phyloP scores from a whole-genome alignment of 1,140 invertebrate genomes.

The Stegodyphus dumicola region DNA sequence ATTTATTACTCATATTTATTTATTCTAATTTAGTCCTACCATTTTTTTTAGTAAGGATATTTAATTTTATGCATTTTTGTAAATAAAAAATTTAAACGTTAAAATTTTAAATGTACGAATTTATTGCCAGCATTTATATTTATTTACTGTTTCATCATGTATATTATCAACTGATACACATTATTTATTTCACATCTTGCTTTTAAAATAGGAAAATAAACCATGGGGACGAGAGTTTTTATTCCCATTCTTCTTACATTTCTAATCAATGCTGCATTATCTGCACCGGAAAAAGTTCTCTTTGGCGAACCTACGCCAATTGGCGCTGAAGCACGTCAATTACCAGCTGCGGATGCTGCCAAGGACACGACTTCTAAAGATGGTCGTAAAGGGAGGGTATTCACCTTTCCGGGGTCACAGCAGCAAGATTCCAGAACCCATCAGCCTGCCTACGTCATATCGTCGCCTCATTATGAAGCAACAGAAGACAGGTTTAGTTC shows the following conservation, averaged over 20 bases:
- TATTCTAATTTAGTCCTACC: too few relatives aligned
- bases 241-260: neutral
- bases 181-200: conserved; percentile 58
- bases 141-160: too few relatives aligned
- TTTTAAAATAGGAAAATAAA: conserved; percentile 55
- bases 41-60: too few relatives aligned
- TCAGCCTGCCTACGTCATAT: conserved; percentile 38
- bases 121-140: too few relatives aligned
- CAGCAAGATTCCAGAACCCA: conserved; percentile 46
- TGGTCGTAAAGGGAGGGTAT: conserved; percentile 38
- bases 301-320: conserved; percentile 46
- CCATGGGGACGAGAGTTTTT: conserved; percentile 4
- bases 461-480: conserved; percentile 16
- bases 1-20: too few relatives aligned
- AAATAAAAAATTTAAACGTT: too few relatives aligned
- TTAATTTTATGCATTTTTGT: too few relatives aligned
- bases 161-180: too few relatives aligned
- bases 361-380: conserved; percentile 31
- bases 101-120: too few relatives aligned
- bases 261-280: neutral
- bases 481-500: conserved; percentile 32
- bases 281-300: conserved; percentile 30
- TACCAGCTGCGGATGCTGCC: conserved; percentile 22
- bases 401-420: conserved; percentile 48
- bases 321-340: conserved; percentile 27